Percentiles rank a stretch among this genome's conserved stretches.
phyloP scores from a whole-genome alignment of 2,797 vertebrate genomes.

The Peromyscus melanophrys region DNA sequence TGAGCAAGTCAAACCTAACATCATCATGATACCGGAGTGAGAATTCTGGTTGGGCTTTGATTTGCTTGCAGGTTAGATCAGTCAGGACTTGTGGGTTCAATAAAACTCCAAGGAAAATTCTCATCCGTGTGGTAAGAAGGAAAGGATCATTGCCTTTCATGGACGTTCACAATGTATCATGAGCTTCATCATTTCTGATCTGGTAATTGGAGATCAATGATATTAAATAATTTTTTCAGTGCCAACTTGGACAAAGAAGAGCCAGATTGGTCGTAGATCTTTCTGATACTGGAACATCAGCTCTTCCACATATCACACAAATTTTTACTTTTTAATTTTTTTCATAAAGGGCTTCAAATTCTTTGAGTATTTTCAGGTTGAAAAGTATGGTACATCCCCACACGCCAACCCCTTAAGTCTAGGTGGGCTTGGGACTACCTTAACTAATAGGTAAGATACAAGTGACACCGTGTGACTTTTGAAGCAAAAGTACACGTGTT shows the following conservation, averaged over 20 bases:
- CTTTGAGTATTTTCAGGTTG: slow-evolving; percentile 10
- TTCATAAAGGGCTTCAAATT: neutral
- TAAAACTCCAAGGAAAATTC: slow-evolving; percentile 24
- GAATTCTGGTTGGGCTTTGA: slow-evolving; percentile 29
- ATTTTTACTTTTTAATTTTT: neutral
- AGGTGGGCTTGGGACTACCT: neutral
- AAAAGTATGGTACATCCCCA: neutral
- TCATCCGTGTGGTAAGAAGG: neutral
- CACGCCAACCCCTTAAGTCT: neutral
- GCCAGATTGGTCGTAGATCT: neutral
- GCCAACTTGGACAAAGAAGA: neutral
- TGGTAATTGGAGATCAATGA: neutral
- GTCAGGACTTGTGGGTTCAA: slow-evolving; percentile 14
- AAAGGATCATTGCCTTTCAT: neutral
- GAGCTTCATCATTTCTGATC: slow-evolving; percentile 11
- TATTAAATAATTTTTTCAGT: slow-evolving; percentile 29
- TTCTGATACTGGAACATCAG: neutral
- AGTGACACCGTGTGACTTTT: neutral
- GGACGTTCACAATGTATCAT: neutral
- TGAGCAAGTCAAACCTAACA: neutral
- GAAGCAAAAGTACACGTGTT: neutral
- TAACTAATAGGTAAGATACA: neutral
- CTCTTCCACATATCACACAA: neutral
- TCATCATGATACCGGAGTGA: neutral
- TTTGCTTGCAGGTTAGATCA: slow-evolving; percentile 37